These are phyloP conservation scores for Reticulitermes lucifugus DNA, from an alignment of 2,888 invertebrate genomes.

Conservation along the genomic window DNA sequence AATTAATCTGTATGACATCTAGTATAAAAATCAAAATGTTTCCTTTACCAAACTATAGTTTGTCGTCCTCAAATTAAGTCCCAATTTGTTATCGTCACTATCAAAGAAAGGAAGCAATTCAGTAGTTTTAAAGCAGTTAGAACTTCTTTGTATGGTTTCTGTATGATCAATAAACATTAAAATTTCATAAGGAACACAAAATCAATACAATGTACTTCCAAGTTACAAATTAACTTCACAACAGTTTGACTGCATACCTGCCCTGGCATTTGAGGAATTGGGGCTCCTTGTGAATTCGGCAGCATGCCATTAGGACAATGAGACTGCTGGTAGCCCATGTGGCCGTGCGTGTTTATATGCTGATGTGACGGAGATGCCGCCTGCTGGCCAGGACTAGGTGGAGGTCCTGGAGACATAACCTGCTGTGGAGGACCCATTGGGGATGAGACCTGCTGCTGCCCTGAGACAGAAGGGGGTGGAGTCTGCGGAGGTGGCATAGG, in stretches of 20 bases:
- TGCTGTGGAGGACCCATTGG: constrained; percentile 50
- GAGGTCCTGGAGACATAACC: constrained; percentile 42
- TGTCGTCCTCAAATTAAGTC: too few species aligned
- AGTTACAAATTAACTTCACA: too few species aligned
- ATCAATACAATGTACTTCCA: too few species aligned
- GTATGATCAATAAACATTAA: too few species aligned
- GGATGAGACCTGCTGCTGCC: constrained; percentile 28
- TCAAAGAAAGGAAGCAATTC: too few species aligned
- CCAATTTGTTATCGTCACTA: too few species aligned
- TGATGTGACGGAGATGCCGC: constrained; percentile 37
- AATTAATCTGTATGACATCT: too few species aligned
- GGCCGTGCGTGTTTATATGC: constrained; percentile 3
- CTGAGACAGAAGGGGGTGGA: constrained; percentile 47
- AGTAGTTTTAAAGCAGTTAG: too few species aligned
- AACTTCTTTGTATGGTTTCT: too few species aligned
- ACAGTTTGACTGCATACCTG: constrained; percentile 10
- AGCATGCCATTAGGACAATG: not conserved
- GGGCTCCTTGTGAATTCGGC: not conserved
- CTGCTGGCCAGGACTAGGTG: constrained; percentile 27
- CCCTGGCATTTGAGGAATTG: not conserved
- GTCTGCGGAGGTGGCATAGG: constrained; percentile 46
- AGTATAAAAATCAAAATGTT: too few species aligned
- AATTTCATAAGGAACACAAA: too few species aligned
- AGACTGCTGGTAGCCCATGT: constrained; percentile 8
- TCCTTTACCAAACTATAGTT: too few species aligned